phyloP scores from a whole-genome alignment of 23 tunicate genomes.

The Pegea sp. region DNA sequence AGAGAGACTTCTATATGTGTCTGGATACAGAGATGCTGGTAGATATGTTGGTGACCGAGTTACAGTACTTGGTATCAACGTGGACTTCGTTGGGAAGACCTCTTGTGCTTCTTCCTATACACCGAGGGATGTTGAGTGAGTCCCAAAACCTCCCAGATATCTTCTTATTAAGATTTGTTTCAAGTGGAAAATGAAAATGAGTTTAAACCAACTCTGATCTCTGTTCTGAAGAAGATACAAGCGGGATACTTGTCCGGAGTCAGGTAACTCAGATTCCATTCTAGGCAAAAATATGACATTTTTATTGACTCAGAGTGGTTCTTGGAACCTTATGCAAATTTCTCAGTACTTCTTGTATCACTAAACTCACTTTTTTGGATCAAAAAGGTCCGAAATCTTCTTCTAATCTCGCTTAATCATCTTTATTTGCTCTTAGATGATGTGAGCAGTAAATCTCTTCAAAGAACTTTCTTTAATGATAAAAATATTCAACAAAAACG shows the following conservation, averaged over 20 bases:
- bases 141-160: too few species aligned
- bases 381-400: constrained; percentile 16
- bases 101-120: constrained; percentile 31
- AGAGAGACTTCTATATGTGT: constrained; percentile 72
- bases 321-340: constrained; percentile 33
- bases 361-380: constrained; percentile 44
- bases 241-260: constrained; percentile 75
- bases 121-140: constrained; percentile 40
- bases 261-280: constrained; percentile 21
- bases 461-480: too few species aligned
- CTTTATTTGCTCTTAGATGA: too few species aligned
- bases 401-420: too few species aligned
- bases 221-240: constrained; percentile 52
- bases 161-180: background rate
- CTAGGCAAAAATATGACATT: background rate
- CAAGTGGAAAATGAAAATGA: constrained; percentile 32
- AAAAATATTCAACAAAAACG: too few species aligned
- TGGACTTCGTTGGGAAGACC: constrained; percentile 75
- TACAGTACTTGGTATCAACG: constrained; percentile 45
- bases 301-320: constrained; percentile 21
- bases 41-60: constrained; percentile 77
- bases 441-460: too few species aligned
- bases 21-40: constrained; percentile 86
- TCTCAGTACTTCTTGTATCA: constrained; percentile 51
- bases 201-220: constrained; percentile 38